A percentile compares a stretch with the other conserved stretches of the same genome.
Evolutionary conservation across 2,113 vertebrate species (phyloP).

Genomic region (Phaethornis superciliosus): DNA sequence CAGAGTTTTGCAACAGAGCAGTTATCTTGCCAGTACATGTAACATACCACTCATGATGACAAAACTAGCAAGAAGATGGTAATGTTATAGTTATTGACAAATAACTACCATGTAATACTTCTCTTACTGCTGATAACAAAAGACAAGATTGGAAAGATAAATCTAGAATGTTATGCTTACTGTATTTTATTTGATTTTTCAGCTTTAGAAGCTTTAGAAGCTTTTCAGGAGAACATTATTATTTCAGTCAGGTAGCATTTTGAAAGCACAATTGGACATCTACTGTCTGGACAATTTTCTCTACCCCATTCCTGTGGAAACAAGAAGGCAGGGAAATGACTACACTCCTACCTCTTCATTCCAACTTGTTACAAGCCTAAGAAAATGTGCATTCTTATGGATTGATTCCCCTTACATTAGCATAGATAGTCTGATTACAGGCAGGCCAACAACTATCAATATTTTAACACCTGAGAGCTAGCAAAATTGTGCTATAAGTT

Average conservation of each 20-base stretch:
- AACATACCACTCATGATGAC: background rate
- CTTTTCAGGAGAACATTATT: background rate
- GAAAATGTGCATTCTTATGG: background rate
- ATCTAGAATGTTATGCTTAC: background rate
- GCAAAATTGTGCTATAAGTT: background rate
- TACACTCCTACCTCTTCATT: background rate
- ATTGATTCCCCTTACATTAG: background rate
- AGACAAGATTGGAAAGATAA: background rate
- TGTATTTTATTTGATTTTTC: background rate
- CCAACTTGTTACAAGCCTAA: background rate
- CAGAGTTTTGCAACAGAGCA: background rate
- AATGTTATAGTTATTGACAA: background rate
- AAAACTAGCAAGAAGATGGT: background rate
- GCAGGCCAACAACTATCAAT: background rate
- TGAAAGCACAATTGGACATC: background rate
- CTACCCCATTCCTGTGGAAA: background rate
- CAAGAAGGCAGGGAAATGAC: background rate
- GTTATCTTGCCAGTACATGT: background rate
- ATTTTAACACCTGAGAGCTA: background rate
- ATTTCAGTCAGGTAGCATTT: background rate
- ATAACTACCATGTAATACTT: background rate
- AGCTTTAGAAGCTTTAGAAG: background rate
- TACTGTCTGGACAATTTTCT: background rate
- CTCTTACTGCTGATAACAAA: background rate
- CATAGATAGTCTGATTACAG: background rate